These are phyloP conservation scores for Indri indri DNA, from an alignment of 2,113 vertebrate genomes.

Conservation along the genomic window DNA sequence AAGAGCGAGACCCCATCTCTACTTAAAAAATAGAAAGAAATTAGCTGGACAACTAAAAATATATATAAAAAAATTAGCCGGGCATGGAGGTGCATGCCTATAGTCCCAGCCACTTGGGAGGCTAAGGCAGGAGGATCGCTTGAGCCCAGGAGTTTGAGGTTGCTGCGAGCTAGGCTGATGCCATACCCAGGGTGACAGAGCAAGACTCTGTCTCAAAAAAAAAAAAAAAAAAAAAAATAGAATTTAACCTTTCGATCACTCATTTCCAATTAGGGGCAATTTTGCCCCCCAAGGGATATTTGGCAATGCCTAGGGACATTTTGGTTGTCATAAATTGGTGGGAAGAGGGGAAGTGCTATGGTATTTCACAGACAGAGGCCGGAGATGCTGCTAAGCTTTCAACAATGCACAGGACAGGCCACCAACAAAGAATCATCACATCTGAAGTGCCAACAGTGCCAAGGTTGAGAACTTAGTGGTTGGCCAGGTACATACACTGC, in stretches of 20 bases:
- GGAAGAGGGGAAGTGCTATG: too few species aligned
- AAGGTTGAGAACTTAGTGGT: rapidly evolving
- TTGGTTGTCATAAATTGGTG: neutral
- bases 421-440: neutral
- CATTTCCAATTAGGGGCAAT: neutral
- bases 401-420: neutral
- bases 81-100: too few species aligned
- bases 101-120: too few species aligned
- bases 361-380: neutral
- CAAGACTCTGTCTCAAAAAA: too few species aligned
- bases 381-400: neutral
- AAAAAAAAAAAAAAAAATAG: neutral
- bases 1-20: too few species aligned
- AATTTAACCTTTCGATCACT: neutral
- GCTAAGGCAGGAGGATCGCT: too few species aligned
- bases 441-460: neutral
- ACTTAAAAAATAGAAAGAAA: too few species aligned
- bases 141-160: too few species aligned
- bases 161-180: too few species aligned
- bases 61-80: too few species aligned
- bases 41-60: too few species aligned
- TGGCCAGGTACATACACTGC: neutral
- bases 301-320: neutral
- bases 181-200: too few species aligned
- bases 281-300: neutral